Evolutionary conservation across 2,797 vertebrate species (phyloP).

Genomic region (Malacoraja senta): DNA sequence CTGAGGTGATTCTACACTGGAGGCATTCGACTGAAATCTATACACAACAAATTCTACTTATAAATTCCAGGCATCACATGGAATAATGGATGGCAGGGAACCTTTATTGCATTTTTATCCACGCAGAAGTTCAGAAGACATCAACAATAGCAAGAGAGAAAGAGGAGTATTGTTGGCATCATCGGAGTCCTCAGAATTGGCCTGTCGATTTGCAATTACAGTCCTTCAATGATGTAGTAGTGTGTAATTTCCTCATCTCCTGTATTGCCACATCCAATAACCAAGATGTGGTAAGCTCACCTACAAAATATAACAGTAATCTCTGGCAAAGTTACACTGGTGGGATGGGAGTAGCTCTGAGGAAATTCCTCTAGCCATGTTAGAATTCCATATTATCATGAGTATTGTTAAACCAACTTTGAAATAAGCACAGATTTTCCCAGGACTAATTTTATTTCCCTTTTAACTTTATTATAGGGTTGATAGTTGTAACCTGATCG

Average conservation of each 20-base stretch:
- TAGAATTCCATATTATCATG: not conserved
- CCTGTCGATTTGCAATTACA: not conserved
- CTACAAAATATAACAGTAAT: no score
- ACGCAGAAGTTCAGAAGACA: not conserved
- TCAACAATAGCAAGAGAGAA: not conserved
- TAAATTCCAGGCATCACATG: not conserved
- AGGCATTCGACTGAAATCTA: not conserved
- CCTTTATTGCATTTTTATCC: not conserved
- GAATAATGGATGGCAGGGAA: not conserved
- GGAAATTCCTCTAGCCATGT: not conserved
- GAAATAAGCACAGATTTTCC: not conserved
- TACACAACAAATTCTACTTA: not conserved
- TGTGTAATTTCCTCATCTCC: not conserved
- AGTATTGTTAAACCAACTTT: not conserved
- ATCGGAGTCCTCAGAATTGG: not conserved
- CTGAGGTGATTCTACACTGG: not conserved
- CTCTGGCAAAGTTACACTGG: not conserved
- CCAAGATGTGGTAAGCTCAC: not conserved
- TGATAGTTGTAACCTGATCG: not conserved
- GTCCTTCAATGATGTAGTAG: not conserved
- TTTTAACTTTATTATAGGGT: not conserved
- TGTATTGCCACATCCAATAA: not conserved
- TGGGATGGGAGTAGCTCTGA: not conserved
- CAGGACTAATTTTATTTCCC: not conserved
- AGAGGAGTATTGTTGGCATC: not conserved